phyloP scores from a whole-genome alignment of 2,888 invertebrate species.

The Melieria picta region DNA sequence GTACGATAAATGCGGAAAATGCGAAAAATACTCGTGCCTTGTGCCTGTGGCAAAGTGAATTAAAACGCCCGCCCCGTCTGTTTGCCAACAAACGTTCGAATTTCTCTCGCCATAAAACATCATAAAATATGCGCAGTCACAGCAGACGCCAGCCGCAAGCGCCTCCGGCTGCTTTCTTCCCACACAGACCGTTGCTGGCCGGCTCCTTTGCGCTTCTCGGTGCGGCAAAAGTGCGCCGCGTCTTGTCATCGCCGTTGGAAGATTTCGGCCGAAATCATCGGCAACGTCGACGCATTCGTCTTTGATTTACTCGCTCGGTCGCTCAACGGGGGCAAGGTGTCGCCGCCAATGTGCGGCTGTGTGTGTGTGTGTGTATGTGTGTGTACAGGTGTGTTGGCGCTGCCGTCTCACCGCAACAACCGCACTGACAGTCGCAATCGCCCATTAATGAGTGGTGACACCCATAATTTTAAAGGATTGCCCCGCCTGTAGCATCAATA shows the following conservation, averaged over 20 bases:
- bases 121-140: constrained; percentile 12
- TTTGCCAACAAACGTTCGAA: constrained; percentile 5
- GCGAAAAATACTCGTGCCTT: not conserved
- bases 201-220: not conserved
- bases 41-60: not conserved
- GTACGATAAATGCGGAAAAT: not conserved
- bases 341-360: not conserved
- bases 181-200: not conserved
- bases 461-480: constrained; percentile 12
- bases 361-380: constrained; percentile 2
- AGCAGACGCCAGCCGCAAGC: not conserved
- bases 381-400: not conserved
- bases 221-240: not conserved
- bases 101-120: constrained; percentile 11
- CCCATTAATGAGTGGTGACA: constrained; percentile 29
- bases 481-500: not conserved
- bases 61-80: not conserved
- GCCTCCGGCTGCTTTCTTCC: no score
- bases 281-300: constrained; percentile 1
- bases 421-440: not conserved
- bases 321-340: constrained; percentile 12
- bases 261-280: not conserved
- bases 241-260: not conserved
- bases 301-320: constrained; percentile 17
- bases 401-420: constrained; percentile 6